These are phyloP conservation scores for Drosophila ananassae DNA, from an alignment of 1,140 invertebrate species.

Conservation along the genomic window DNA sequence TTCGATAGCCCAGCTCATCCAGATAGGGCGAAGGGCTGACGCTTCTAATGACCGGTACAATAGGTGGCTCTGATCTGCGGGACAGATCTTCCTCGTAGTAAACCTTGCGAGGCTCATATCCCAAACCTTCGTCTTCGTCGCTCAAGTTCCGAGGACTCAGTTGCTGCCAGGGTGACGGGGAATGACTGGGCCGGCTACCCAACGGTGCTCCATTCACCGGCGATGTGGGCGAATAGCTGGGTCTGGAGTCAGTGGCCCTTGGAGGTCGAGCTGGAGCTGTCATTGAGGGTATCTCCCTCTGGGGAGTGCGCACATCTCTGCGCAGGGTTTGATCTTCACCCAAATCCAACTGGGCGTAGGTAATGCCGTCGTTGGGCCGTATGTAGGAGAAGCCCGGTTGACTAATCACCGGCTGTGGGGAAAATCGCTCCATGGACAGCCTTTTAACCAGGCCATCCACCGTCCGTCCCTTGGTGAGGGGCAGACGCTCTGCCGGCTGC, in stretches of 20 bases:
- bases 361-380: slow-evolving; percentile 85
- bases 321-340: slow-evolving; percentile 49
- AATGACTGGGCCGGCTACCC: slow-evolving; percentile 53
- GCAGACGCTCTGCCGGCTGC: slow-evolving; percentile 87
- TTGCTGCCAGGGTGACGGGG: slow-evolving; percentile 80
- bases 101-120: slow-evolving; percentile 86
- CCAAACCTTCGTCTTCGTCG: slow-evolving; percentile 91
- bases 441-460: slow-evolving; percentile 88
- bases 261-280: slow-evolving; percentile 48
- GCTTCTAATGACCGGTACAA: slow-evolving; percentile 77
- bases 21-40: slow-evolving; percentile 85
- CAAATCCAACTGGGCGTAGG: slow-evolving; percentile 90
- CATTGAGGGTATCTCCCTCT: slow-evolving; percentile 38
- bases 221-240: slow-evolving; percentile 54
- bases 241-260: slow-evolving; percentile 43
- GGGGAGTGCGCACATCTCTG: slow-evolving; percentile 62
- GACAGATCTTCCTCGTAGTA: slow-evolving; percentile 77
- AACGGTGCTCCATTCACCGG: slow-evolving; percentile 29
- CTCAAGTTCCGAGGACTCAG: slow-evolving; percentile 78
- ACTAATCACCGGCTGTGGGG: slow-evolving; percentile 87
- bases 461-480: slow-evolving; percentile 87
- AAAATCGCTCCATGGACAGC: slow-evolving; percentile 87
- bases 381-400: slow-evolving; percentile 82
- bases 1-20: slow-evolving; percentile 87
- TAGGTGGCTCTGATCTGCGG: slow-evolving; percentile 75